Evolutionary conservation across 2,888 invertebrate species (phyloP).

Genomic region (Andrena haemorrhoa): DNA sequence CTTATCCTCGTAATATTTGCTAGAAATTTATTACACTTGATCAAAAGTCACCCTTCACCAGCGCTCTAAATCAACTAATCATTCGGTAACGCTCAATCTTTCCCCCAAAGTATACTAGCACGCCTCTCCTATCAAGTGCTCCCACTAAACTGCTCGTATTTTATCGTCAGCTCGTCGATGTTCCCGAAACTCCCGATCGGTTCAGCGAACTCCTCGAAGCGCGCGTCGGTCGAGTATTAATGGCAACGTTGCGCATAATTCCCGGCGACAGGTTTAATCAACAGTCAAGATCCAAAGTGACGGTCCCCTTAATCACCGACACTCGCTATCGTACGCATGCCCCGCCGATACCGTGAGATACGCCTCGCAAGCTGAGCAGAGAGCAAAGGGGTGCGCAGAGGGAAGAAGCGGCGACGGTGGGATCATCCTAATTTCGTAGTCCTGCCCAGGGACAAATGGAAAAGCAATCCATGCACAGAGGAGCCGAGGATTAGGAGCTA

Average conservation of each 20-base stretch:
- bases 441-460: slow-evolving; percentile 54
- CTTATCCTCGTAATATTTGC: too few species aligned
- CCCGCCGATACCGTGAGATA: slow-evolving; percentile 35
- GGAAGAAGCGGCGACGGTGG: neutral
- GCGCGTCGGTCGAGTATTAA: slow-evolving; percentile 38
- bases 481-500: slow-evolving; percentile 71
- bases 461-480: slow-evolving; percentile 59
- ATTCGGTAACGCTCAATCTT: too few species aligned
- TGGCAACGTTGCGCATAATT: slow-evolving; percentile 51
- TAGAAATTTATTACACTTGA: too few species aligned
- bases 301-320: slow-evolving; percentile 60
- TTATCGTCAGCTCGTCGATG: slow-evolving; percentile 22
- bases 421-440: slow-evolving; percentile 57
- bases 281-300: slow-evolving; percentile 61
- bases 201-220: slow-evolving; percentile 31
- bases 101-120: too few species aligned
- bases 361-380: neutral
- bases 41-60: too few species aligned
- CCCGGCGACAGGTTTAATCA: slow-evolving; percentile 59
- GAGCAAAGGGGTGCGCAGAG: neutral
- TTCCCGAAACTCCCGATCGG: slow-evolving; percentile 28
- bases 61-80: too few species aligned
- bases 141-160: slow-evolving; percentile 19
- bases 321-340: slow-evolving; percentile 30
- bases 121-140: neutral